Percentiles rank a stretch among this genome's conserved stretches.
Evolutionary conservation across 2,888 invertebrate genomes (phyloP).

Genomic region (Lochmaea capreae): DNA sequence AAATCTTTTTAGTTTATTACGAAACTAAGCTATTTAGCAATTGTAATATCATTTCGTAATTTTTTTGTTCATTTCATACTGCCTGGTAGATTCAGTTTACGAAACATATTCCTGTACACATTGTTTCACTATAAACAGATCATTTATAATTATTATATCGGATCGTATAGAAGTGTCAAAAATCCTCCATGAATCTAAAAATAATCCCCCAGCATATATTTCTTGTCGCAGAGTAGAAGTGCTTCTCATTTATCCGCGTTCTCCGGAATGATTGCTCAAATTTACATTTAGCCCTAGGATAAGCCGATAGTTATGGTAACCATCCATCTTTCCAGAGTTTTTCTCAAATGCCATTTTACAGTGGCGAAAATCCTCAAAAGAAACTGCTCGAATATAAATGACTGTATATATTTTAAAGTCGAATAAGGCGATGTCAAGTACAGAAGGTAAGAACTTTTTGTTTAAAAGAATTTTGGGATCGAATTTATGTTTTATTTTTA

Average conservation of each 20-base stretch:
- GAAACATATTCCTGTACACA: neutral
- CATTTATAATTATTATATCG: conserved; percentile 20
- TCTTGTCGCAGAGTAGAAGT: conserved; percentile 24
- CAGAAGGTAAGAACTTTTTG: conserved; percentile 1
- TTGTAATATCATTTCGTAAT: too few relatives aligned
- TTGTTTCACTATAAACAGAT: neutral
- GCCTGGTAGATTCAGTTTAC: too few relatives aligned
- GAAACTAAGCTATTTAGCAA: too few relatives aligned
- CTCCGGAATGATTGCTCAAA: conserved; percentile 33
- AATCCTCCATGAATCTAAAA: conserved; percentile 15
- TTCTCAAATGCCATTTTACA: conserved; percentile 34
- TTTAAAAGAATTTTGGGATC: neutral
- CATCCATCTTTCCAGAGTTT: conserved; percentile 34
- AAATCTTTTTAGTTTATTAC: too few relatives aligned
- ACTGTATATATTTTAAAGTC: conserved; percentile 33
- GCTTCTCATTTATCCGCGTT: conserved; percentile 25
- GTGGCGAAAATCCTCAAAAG: conserved; percentile 34
- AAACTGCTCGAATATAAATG: conserved; percentile 27
- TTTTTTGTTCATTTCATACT: too few relatives aligned
- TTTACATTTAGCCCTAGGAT: conserved; percentile 35
- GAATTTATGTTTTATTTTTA: neutral
- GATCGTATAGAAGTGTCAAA: conserved; percentile 23
- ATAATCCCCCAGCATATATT: conserved; percentile 31
- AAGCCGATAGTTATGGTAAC: conserved; percentile 33
- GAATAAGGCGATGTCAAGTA: conserved; percentile 8